Percentiles rank a stretch among this genome's conserved stretches.
Evolutionary conservation across 2,888 invertebrate genomes (phyloP).

Genomic region (Neoitamus cyanurus): DNA sequence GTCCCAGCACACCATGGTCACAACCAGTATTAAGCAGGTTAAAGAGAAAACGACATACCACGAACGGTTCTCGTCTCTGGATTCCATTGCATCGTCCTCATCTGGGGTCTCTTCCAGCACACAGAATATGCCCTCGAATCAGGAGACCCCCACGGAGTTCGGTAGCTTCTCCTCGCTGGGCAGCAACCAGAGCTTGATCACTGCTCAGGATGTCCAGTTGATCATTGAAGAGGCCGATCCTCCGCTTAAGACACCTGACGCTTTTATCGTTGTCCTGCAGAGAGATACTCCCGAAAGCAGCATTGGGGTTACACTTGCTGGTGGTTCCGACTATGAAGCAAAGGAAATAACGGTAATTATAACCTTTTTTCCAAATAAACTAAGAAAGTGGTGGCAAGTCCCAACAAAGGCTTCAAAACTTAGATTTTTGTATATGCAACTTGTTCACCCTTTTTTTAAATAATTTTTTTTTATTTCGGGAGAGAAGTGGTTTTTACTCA

Average conservation of each 20-base stretch:
- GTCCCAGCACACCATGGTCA: conserved; percentile 51
- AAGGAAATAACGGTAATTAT: conserved; percentile 87
- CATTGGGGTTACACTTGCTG: conserved; percentile 88
- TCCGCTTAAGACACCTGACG: conserved; percentile 72
- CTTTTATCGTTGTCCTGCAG: conserved; percentile 74
- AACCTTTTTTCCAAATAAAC: neutral
- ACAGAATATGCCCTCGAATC: conserved; percentile 62
- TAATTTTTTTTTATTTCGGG: too few species aligned
- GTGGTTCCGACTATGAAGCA: conserved; percentile 90
- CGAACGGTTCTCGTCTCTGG: conserved; percentile 65
- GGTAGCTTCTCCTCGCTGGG: conserved; percentile 67
- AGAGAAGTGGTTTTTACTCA: too few species aligned
- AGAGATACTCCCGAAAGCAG: conserved; percentile 78
- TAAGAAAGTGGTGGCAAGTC: too few species aligned
- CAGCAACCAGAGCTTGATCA: conserved; percentile 66
- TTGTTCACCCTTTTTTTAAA: too few species aligned
- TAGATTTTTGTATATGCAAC: too few species aligned
- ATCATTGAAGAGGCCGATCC: conserved; percentile 76
- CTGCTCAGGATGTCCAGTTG: conserved; percentile 71
- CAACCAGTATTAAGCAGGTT: conserved; percentile 34
- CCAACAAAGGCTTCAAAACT: too few species aligned
- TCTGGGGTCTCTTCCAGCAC: conserved; percentile 65
- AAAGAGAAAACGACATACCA: conserved; percentile 58
- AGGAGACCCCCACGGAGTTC: conserved; percentile 65
- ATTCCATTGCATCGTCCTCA: conserved; percentile 65